Conservation (phyloP, 1,140 invertebrate genomes). For the Hesperophylax magnus region DNA sequence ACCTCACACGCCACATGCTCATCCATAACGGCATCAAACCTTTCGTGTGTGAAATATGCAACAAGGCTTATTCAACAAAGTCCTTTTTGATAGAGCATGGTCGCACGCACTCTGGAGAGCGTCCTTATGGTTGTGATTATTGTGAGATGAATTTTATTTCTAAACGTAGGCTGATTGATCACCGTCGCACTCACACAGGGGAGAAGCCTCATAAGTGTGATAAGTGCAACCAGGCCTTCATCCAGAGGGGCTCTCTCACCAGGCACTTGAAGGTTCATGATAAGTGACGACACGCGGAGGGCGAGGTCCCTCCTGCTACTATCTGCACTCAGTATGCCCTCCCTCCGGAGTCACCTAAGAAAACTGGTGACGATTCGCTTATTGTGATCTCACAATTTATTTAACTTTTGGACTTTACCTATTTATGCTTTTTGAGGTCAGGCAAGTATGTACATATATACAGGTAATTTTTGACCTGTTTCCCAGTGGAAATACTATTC, state of each 20-base stretch:
- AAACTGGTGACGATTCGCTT: background rate
- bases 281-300: conserved; percentile 43
- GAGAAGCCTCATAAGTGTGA: conserved; percentile 79
- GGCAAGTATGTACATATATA: no score
- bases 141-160: conserved; percentile 71
- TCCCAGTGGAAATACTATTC: no score
- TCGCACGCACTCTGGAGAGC: conserved; percentile 73
- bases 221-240: conserved; percentile 72
- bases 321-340: conserved; percentile 4
- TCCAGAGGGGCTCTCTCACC: conserved; percentile 71
- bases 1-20: conserved; percentile 74
- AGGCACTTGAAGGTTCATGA: conserved; percentile 68
- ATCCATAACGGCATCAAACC: conserved; percentile 76
- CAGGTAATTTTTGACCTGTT: no score
- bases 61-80: conserved; percentile 68
- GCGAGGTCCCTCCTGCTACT: background rate
- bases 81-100: conserved; percentile 73
- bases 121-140: conserved; percentile 73
- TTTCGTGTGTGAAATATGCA: conserved; percentile 75
- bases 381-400: no score
- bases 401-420: no score
- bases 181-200: conserved; percentile 79
- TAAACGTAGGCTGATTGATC: conserved; percentile 65
- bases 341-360: conserved; percentile 16
- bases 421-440: no score